These are phyloP conservation scores for Caenorhabditis briggsae DNA, from an alignment of 1,140 invertebrate genomes.

Conservation along the genomic window DNA sequence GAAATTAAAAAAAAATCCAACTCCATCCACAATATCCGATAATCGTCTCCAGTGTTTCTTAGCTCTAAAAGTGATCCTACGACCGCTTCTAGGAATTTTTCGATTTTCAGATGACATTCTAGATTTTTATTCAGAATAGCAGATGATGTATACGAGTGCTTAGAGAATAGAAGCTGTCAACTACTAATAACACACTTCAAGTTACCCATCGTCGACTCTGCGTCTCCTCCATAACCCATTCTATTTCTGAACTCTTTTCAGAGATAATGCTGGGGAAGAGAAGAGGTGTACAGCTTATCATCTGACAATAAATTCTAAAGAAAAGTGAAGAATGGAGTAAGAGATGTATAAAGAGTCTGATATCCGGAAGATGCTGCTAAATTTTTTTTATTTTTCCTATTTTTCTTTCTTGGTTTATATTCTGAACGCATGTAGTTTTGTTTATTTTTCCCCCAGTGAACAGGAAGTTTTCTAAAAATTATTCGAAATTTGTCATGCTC, in stretches of 20 bases:
- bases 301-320: conserved; percentile 43
- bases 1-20: neutral
- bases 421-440: too few species aligned
- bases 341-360: neutral
- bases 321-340: too few species aligned
- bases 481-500: too few species aligned
- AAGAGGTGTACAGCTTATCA: conserved; percentile 10
- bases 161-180: neutral
- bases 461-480: too few species aligned
- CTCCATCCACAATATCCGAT: conserved; percentile 28
- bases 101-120: conserved; percentile 20
- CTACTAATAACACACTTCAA: neutral
- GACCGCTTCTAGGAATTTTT: neutral
- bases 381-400: neutral
- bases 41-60: conserved; percentile 49
- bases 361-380: neutral
- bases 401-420: neutral
- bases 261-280: conserved; percentile 2
- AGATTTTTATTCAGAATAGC: neutral
- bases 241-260: conserved; percentile 28
- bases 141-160: neutral
- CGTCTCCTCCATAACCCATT: conserved; percentile 20
- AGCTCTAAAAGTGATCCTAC: conserved; percentile 40
- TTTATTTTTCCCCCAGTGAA: too few species aligned
- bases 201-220: conserved; percentile 31